phyloP scores from a whole-genome alignment of 2,113 vertebrate genomes.

The Petrocephalus microphthalmus region DNA sequence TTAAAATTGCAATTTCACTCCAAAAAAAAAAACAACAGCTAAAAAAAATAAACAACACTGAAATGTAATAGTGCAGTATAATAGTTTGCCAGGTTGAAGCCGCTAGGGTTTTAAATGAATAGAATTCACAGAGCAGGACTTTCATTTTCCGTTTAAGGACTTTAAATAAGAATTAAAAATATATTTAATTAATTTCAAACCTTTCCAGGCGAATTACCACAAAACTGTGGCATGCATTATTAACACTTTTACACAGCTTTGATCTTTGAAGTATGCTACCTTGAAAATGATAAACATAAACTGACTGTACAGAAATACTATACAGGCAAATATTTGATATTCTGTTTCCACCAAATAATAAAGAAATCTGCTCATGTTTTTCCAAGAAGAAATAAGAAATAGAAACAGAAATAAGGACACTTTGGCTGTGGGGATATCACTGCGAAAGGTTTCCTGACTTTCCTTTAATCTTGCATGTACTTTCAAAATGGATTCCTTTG shows the following conservation, averaged over 20 bases:
- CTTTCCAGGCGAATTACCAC: neutral
- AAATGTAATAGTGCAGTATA: neutral
- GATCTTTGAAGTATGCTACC: neutral
- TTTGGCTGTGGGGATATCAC: neutral
- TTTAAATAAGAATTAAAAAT: neutral
- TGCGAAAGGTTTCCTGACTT: neutral
- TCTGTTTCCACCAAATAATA: slow-evolving; percentile 12
- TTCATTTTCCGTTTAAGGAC: neutral
- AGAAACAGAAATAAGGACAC: neutral
- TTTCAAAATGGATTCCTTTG: slow-evolving; percentile 16
- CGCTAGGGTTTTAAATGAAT: neutral
- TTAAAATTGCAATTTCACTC: neutral
- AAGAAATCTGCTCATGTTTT: slow-evolving; percentile 17
- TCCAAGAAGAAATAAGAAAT: slow-evolving; percentile 16
- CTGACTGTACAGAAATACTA: neutral
- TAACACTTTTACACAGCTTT: too few relatives aligned
- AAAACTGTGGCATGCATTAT: neutral
- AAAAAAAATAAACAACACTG: neutral
- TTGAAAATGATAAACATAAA: slow-evolving; percentile 6
- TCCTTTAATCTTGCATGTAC: slow-evolving; percentile 24
- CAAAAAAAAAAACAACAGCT: neutral
- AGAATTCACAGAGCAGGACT: neutral
- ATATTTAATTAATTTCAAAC: neutral
- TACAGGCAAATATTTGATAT: slow-evolving; percentile 14
- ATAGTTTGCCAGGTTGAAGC: neutral